These are phyloP conservation scores for Anolis apletophallus DNA, from an alignment of 2,797 vertebrate species.

Conservation along the genomic window DNA sequence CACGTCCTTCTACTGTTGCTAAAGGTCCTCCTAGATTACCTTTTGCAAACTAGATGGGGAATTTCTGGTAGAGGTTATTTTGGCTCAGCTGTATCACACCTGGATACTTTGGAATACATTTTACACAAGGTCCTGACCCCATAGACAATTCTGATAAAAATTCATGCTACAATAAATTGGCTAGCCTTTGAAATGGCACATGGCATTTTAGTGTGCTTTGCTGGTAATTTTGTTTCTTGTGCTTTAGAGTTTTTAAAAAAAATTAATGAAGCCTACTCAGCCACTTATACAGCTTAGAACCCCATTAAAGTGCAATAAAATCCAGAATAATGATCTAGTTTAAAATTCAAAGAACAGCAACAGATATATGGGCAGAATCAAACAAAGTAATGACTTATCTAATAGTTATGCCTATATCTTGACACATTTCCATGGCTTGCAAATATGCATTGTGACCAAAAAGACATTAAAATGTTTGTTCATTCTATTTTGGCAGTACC, in stretches of 20 bases:
- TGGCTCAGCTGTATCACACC: background rate
- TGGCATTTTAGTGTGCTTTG: background rate
- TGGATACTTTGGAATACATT: background rate
- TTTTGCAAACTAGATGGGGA: background rate
- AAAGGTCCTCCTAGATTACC: background rate
- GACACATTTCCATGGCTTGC: background rate
- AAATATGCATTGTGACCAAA: background rate
- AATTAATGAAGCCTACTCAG: background rate
- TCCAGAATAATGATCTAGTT: background rate
- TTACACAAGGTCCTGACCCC: background rate
- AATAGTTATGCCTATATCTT: background rate
- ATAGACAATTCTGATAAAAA: background rate
- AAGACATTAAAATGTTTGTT: background rate
- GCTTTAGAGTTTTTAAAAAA: background rate
- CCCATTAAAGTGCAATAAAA: background rate
- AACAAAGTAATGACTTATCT: background rate
- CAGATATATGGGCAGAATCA: background rate
- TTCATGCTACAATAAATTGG: background rate
- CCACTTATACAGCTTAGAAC: too few species aligned
- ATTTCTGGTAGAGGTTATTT: background rate
- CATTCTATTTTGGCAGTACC: conserved; percentile 1
- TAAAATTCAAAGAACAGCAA: background rate
- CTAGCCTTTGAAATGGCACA: background rate
- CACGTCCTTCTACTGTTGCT: too few species aligned
- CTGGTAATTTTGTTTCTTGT: background rate